Base-by-base conservation (phyloP, 2,113 vertebrate genomes). In the Microcebus murinus region DNA sequence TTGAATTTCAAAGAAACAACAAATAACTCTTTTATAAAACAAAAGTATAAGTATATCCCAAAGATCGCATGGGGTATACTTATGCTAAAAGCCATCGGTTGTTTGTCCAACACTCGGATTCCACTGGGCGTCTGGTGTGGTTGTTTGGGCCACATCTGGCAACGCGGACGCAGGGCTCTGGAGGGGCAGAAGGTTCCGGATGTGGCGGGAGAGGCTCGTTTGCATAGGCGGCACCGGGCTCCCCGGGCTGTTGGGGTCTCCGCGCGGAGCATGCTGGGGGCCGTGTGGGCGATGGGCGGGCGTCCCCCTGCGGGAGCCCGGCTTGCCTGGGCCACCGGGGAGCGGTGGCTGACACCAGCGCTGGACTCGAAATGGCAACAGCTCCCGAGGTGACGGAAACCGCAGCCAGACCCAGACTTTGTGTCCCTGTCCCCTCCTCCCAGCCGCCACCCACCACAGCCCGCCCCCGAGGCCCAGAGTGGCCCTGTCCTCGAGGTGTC, bases 301-400 rank as follows among this genome's bases (percentile, higher is more conserved):
- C 0, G 1, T 6, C 13, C 42, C n/a, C 59, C 57, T 6, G 11
- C 4, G 1, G 59, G 55, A 27, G 8, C 20, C 0, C 0, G 70
- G 20, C 1, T 9, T 0, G 0, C 48, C 81, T 77, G 1, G 0
- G 10, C 67, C 71, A 0, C 23, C n/a, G 15, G 76, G 31, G 77
- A 80, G n/a, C 34, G 61, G n/a, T 4, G 0, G 21, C 4, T 23
- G 18, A 45, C 63, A 18, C 20, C 0, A 4, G 45, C 3, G 50
- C 59, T 63, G 4, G 34, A 20, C 13, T 34, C 3, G 25, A 25
- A 36, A 0, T 1, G 34, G 39, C 20, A 29, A 45, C 42, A 20
- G 1, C 0, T 55, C 61, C 15, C 0, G 18, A 34, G 48, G 23
- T 8, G 34, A 83, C 68, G 27, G 45, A 39, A 15, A 18, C 14